Percentiles rank a stretch among this genome's conserved stretches.
These are phyloP conservation scores for Heliornis fulica DNA, from an alignment of 2,113 vertebrate genomes.

Conservation along the genomic window DNA sequence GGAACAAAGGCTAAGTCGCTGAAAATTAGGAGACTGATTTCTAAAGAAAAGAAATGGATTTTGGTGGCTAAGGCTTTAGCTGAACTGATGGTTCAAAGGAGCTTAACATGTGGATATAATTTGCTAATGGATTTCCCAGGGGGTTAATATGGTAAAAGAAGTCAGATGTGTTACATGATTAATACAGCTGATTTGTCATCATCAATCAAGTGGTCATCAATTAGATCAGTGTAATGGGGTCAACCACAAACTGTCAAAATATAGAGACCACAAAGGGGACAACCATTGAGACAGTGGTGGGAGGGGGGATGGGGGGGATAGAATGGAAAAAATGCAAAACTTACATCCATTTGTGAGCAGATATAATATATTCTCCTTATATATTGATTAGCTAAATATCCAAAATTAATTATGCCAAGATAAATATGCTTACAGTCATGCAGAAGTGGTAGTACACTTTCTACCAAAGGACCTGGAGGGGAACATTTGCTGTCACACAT, in stretches of 20 bases:
- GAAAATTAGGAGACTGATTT: conserved; percentile 9
- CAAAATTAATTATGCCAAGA: background rate
- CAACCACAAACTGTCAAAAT: conserved; percentile 10
- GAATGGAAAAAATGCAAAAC: background rate
- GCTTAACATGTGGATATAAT: conserved; percentile 19
- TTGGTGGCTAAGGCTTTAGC: background rate
- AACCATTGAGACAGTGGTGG: background rate
- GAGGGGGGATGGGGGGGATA: background rate
- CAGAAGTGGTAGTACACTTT: background rate
- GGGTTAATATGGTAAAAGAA: background rate
- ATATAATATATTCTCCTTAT: background rate
- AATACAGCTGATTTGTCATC: background rate
- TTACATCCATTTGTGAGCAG: background rate
- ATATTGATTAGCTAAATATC: background rate
- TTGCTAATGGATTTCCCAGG: conserved; percentile 45
- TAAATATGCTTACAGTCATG: background rate
- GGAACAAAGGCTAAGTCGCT: background rate
- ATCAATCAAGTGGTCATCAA: background rate
- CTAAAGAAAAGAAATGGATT: conserved; percentile 6
- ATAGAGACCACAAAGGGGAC: background rate
- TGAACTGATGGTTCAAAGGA: conserved; percentile 27
- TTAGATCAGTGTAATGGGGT: background rate
- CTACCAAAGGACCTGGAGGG: background rate
- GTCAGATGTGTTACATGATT: conserved; percentile 16
- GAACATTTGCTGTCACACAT: background rate